These are phyloP conservation scores for Malacosoma neustria DNA, from an alignment of 2,888 invertebrate genomes.

Conservation along the genomic window DNA sequence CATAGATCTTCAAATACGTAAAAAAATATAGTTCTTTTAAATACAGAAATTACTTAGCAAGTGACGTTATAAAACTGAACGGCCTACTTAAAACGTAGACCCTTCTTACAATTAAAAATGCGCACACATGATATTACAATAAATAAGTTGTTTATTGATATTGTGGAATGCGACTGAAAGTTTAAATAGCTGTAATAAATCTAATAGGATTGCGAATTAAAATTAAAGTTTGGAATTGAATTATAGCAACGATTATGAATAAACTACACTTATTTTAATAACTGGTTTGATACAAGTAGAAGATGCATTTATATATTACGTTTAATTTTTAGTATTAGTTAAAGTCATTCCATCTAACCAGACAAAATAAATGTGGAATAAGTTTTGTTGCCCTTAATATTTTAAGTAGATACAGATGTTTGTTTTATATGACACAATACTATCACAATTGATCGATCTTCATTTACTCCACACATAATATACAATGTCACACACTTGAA, in stretches of 20 bases:
- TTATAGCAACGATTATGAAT: too few species aligned
- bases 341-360: too few species aligned
- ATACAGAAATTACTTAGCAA: too few species aligned
- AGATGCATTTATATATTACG: too few species aligned
- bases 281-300: too few species aligned
- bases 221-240: background rate
- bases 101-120: constrained; percentile 47
- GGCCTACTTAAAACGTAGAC: constrained; percentile 72
- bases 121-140: constrained; percentile 23
- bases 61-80: constrained; percentile 58
- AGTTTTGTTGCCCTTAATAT: too few species aligned
- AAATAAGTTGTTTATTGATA: constrained; percentile 7
- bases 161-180: constrained; percentile 6
- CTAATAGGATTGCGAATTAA: background rate
- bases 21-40: too few species aligned
- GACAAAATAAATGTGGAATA: too few species aligned
- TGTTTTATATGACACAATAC: background rate
- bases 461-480: constrained; percentile 2
- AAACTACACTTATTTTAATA: too few species aligned
- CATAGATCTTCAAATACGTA: too few species aligned
- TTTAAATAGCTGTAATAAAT: constrained; percentile 2
- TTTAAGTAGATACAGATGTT: background rate
- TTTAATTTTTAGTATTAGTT: too few species aligned
- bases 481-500: constrained; percentile 12
- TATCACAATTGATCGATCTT: constrained; percentile 1